These are phyloP conservation scores for Muschampia plurimacula DNA, from an alignment of 2,888 invertebrate genomes.

Conservation along the genomic window DNA sequence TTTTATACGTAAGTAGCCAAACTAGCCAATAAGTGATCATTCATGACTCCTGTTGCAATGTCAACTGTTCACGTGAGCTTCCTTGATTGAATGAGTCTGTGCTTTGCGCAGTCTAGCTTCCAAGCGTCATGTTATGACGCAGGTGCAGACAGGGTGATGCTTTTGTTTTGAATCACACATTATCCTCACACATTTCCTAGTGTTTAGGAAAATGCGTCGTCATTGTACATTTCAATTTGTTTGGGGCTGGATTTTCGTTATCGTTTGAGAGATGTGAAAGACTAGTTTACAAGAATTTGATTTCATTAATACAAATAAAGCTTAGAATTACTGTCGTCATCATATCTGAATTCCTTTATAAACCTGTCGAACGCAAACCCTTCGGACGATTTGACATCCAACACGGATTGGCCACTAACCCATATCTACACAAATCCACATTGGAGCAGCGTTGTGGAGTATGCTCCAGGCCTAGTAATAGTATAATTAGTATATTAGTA, in stretches of 20 bases:
- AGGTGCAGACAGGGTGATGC: constrained; percentile 34
- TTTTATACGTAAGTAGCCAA: no score
- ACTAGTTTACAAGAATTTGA: not conserved
- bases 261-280: not conserved
- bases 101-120: not conserved
- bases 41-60: not conserved
- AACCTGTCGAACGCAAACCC: no score
- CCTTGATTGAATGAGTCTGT: constrained; percentile 10
- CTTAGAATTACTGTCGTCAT: no score
- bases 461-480: no score
- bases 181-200: constrained; percentile 16
- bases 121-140: constrained; percentile 27
- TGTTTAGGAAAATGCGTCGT: not conserved
- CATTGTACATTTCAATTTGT: not conserved
- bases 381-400: no score
- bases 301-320: not conserved
- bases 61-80: constrained; percentile 16
- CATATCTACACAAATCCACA: no score
- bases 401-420: no score
- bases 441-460: no score
- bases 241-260: not conserved
- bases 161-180: not conserved
- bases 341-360: no score
- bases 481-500: no score
- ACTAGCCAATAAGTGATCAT: no score